A percentile compares a stretch with the other conserved stretches of the same genome.
Evolutionary conservation across 2,797 vertebrate species (phyloP).

Genomic region (Cyclopterus lumpus): DNA sequence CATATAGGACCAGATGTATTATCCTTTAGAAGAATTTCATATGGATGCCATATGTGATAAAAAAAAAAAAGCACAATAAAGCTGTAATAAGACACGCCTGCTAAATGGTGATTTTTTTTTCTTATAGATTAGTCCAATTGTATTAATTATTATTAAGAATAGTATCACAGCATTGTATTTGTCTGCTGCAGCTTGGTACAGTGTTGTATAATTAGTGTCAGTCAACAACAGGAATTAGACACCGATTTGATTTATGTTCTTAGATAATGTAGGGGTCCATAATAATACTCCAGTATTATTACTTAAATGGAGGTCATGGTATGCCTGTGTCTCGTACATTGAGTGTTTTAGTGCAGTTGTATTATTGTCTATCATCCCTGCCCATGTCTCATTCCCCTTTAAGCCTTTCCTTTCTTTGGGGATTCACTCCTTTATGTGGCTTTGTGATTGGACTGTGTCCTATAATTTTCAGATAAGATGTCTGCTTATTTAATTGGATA

Average conservation of each 20-base stretch:
- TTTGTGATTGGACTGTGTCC: slow-evolving; percentile 59
- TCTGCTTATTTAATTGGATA: slow-evolving; percentile 80
- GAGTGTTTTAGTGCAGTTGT: slow-evolving; percentile 25
- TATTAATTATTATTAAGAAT: neutral
- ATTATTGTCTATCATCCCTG: slow-evolving; percentile 23
- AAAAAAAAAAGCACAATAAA: neutral
- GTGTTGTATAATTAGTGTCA: slow-evolving; percentile 1
- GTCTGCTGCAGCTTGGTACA: slow-evolving; percentile 16
- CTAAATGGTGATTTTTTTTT: neutral
- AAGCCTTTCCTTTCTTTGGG: slow-evolving; percentile 58
- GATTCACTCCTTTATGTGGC: slow-evolving; percentile 34
- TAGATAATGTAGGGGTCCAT: neutral
- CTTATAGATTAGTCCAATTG: neutral
- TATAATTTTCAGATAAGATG: slow-evolving; percentile 64
- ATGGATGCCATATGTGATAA: slow-evolving; percentile 19
- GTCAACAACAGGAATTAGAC: slow-evolving; percentile 5
- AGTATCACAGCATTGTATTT: neutral
- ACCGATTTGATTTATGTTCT: neutral
- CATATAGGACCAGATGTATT: slow-evolving; percentile 6
- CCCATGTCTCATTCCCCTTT: slow-evolving; percentile 36
- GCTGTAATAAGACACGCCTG: neutral
- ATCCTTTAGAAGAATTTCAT: slow-evolving; percentile 6
- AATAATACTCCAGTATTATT: neutral
- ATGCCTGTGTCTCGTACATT: neutral
- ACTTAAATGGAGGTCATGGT: slow-evolving; percentile 4